These are phyloP conservation scores for Atractosteus spatula DNA, from an alignment of 2,113 vertebrate genomes.

Conservation along the genomic window DNA sequence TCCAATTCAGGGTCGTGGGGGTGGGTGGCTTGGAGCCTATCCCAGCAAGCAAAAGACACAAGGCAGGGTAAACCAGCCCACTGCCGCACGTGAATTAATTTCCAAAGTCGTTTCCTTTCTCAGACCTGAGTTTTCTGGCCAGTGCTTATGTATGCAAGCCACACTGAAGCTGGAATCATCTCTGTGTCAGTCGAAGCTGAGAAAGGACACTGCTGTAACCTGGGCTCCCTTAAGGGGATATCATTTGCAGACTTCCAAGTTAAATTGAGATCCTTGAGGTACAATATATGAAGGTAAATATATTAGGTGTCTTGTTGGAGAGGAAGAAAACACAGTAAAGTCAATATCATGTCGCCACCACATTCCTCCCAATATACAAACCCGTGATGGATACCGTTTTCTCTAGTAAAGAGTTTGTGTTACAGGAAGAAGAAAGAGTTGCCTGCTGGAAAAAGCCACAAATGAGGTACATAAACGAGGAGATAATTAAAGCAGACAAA, in stretches of 20 bases:
- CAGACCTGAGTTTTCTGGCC: no score
- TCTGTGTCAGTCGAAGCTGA: background rate
- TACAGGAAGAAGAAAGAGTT: background rate
- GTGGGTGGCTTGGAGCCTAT: no score
- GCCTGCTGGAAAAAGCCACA: background rate
- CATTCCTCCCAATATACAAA: background rate
- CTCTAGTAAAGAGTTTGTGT: background rate
- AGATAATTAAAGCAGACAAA: no score
- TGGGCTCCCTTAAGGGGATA: conserved; percentile 5
- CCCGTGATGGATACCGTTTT: background rate
- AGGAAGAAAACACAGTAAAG: background rate
- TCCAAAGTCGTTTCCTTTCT: no score
- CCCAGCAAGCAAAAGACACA: no score
- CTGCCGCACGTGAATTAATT: no score
- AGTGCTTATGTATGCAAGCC: no score
- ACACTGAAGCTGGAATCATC: background rate
- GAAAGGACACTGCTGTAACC: background rate
- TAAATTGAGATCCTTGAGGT: conserved; percentile 6
- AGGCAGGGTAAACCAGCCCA: no score
- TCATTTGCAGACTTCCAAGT: conserved; percentile 2
- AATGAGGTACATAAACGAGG: no score
- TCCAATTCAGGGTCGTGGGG: no score
- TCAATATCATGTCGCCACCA: conserved; percentile 11
- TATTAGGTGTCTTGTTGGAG: background rate
- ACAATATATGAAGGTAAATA: conserved; percentile 14